Evolutionary conservation across 2,888 invertebrate species (phyloP).

Genomic region (Hesperia comma): DNA sequence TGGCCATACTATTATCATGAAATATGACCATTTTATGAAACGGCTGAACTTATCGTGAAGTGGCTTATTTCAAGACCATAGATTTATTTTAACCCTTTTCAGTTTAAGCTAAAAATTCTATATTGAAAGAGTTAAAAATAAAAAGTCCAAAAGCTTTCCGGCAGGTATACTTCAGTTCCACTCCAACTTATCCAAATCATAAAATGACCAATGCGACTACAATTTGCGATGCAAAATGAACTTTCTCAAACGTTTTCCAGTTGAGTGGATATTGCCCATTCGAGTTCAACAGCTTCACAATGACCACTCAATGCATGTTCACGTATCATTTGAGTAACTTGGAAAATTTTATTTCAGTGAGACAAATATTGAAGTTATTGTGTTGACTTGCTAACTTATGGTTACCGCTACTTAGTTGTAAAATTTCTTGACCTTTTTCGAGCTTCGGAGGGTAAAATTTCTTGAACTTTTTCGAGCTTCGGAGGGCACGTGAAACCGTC

Average conservation of each 20-base stretch:
- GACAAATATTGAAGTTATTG: conserved; percentile 3
- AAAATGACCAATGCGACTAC: neutral
- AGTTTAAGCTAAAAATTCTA: too few species aligned
- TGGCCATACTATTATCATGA: too few species aligned
- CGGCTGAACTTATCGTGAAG: too few species aligned
- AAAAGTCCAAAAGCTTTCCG: neutral
- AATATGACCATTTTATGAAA: too few species aligned
- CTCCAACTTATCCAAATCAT: conserved; percentile 4
- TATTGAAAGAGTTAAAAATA: neutral
- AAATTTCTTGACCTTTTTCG: too few species aligned
- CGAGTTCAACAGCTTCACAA: conserved; percentile 13
- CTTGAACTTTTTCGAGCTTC: too few species aligned
- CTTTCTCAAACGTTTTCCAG: conserved; percentile 12
- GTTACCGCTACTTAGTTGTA: too few species aligned
- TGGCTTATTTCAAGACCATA: too few species aligned
- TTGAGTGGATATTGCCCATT: conserved; percentile 9
- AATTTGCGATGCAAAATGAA: conserved; percentile 12
- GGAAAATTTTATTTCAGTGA: neutral
- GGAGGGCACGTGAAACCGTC: too few species aligned
- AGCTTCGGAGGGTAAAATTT: too few species aligned
- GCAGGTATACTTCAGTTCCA: neutral
- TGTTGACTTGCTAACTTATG: too few species aligned
- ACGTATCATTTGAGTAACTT: conserved; percentile 12
- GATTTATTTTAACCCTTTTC: too few species aligned
- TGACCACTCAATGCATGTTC: conserved; percentile 11